Conservation (phyloP, 2,113 vertebrate species). For the Odocoileus virginianus region DNA sequence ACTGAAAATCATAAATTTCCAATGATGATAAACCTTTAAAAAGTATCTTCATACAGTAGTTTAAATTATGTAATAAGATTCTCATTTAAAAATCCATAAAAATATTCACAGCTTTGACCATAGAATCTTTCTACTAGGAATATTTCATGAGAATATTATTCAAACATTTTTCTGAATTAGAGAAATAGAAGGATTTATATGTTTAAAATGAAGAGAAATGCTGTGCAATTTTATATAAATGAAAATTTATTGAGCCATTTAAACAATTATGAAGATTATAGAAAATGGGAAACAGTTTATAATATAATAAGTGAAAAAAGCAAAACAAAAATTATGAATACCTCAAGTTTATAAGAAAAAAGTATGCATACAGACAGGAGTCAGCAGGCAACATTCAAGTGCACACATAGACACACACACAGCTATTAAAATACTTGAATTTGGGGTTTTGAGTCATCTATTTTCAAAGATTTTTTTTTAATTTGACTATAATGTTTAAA, state of each 20-base stretch:
- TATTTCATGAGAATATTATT: constrained; percentile 16
- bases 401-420: background rate
- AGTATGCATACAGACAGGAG: background rate
- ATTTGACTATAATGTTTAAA: background rate
- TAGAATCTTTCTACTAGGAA: background rate
- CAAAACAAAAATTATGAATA: background rate
- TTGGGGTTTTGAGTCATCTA: background rate
- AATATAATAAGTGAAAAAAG: background rate
- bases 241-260: constrained; percentile 8
- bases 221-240: background rate
- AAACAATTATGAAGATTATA: background rate
- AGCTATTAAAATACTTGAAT: background rate
- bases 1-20: constrained; percentile 13
- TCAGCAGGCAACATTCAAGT: background rate
- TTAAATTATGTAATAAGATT: background rate
- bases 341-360: background rate
- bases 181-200: background rate
- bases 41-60: background rate
- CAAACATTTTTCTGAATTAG: background rate
- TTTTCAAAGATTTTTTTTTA: background rate
- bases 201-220: background rate
- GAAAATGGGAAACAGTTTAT: background rate
- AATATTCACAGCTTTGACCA: background rate
- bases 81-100: background rate
- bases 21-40: constrained; percentile 23